A percentile compares a stretch with the other conserved stretches of the same genome.
Conservation (phyloP, 2,113 vertebrate species). For the Xenopus laevis region DNA sequence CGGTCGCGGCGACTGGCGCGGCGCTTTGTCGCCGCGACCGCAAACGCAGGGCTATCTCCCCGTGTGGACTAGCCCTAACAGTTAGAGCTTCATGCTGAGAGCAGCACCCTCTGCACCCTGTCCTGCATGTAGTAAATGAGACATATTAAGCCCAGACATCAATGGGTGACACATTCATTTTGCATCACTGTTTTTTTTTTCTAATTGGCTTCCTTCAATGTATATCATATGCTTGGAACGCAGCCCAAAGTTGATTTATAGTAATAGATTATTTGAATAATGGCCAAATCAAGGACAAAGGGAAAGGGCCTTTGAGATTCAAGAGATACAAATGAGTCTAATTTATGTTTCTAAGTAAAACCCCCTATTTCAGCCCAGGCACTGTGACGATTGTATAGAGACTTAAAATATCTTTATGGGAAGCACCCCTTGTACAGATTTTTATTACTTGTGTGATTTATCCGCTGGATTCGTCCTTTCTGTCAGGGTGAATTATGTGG, state of each 20-base stretch:
- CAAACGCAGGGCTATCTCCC: too few relatives aligned
- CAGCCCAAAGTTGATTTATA: not conserved
- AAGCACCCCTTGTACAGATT: slow-evolving; percentile 1
- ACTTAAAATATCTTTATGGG: slow-evolving; percentile 19
- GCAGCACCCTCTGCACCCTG: too few relatives aligned
- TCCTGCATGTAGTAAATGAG: too few relatives aligned
- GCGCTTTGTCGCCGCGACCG: too few relatives aligned
- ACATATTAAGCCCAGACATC: too few relatives aligned
- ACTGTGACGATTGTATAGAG: slow-evolving; percentile 10
- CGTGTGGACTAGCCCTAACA: too few relatives aligned
- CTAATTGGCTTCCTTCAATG: too few relatives aligned
- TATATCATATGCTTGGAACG: too few relatives aligned
- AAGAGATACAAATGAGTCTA: slow-evolving; percentile 10
- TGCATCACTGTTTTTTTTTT: too few relatives aligned
- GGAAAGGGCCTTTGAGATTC: not conserved
- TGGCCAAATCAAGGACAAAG: slow-evolving; percentile 1
- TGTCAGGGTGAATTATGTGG: slow-evolving; percentile 26
- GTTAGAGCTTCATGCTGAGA: too few relatives aligned
- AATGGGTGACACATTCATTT: too few relatives aligned
- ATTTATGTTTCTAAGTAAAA: slow-evolving; percentile 8
- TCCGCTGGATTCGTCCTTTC: slow-evolving; percentile 18
- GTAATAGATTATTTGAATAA: slow-evolving; percentile 14
- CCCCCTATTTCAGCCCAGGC: not conserved
- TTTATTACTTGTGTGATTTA: slow-evolving; percentile 36
- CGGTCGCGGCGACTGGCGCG: too few relatives aligned